Conservation (phyloP, 2,888 invertebrate species). For the Venustoraphidia nigricollis region DNA sequence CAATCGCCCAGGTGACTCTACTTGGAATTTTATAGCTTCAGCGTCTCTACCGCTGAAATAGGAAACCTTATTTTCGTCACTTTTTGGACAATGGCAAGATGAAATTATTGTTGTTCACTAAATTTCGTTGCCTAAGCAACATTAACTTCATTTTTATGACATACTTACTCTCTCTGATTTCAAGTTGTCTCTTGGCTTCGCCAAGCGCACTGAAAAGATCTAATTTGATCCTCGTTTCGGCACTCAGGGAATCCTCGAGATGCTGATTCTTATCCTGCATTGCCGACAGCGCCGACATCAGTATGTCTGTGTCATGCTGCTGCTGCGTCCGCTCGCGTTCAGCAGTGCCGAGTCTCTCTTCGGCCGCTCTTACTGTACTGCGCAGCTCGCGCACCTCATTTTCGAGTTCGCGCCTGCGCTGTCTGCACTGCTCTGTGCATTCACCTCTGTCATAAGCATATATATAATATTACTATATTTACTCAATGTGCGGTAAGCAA, state of each 20-base stretch:
- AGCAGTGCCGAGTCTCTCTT: conserved; percentile 37
- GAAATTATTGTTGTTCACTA: too few species aligned
- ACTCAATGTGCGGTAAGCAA: too few species aligned
- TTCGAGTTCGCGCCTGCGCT: conserved; percentile 41
- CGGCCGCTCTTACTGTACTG: conserved; percentile 38
- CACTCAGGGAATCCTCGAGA: conserved; percentile 84
- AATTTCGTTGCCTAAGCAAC: too few species aligned
- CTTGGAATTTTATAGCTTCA: too few species aligned
- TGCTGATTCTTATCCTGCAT: conserved; percentile 85
- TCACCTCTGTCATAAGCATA: conserved; percentile 19
- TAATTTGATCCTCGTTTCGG: conserved; percentile 94
- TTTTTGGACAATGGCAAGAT: too few species aligned
- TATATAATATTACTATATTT: too few species aligned
- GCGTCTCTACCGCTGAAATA: too few species aligned
- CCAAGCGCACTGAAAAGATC: conserved; percentile 96
- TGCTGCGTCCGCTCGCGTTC: conserved; percentile 37
- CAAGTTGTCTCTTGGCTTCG: conserved; percentile 81
- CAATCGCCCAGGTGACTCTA: too few species aligned
- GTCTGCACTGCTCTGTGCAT: conserved; percentile 27
- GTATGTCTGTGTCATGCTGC: conserved; percentile 51
- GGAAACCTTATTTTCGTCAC: too few species aligned
- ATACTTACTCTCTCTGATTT: conserved; percentile 66
- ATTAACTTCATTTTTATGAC: neutral
- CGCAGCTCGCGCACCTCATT: conserved; percentile 41
- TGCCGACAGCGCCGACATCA: conserved; percentile 63